These are phyloP conservation scores for Ametastegia equiseti DNA, from an alignment of 2,888 invertebrate genomes.

Conservation along the genomic window DNA sequence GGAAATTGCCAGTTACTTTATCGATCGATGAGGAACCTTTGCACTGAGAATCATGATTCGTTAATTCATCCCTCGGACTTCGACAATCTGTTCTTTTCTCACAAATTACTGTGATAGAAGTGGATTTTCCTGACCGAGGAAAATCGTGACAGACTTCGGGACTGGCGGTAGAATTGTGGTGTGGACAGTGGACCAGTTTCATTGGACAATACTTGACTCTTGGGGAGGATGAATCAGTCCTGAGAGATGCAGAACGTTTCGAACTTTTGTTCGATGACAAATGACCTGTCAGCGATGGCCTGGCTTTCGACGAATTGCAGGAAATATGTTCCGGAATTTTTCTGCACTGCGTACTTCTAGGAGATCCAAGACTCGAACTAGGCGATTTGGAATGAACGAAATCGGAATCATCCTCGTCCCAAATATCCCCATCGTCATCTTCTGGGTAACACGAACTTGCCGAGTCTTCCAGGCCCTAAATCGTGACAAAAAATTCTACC, in stretches of 20 bases:
- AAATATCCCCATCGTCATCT: background rate
- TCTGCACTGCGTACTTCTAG: background rate
- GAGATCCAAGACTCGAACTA: background rate
- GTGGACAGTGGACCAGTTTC: background rate
- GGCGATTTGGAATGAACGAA: background rate
- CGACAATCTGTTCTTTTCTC: conserved; percentile 18
- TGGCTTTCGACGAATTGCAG: background rate
- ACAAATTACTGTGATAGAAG: conserved; percentile 32
- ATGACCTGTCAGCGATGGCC: background rate
- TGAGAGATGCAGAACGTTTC: background rate
- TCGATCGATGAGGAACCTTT: background rate
- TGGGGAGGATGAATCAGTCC: background rate
- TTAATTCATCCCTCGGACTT: background rate
- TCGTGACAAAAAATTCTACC: background rate
- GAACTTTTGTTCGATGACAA: background rate
- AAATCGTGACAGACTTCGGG: background rate
- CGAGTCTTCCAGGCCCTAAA: conserved; percentile 25
- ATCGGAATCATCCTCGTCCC: background rate
- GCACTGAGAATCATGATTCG: background rate
- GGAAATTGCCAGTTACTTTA: background rate
- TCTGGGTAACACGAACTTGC: conserved; percentile 14
- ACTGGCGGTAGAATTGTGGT: background rate
- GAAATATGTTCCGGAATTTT: background rate
- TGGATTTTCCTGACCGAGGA: conserved; percentile 2
- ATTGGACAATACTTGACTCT: background rate